Base-by-base conservation (phyloP, 2,113 vertebrate species). In the Microcebus tavaratra region DNA sequence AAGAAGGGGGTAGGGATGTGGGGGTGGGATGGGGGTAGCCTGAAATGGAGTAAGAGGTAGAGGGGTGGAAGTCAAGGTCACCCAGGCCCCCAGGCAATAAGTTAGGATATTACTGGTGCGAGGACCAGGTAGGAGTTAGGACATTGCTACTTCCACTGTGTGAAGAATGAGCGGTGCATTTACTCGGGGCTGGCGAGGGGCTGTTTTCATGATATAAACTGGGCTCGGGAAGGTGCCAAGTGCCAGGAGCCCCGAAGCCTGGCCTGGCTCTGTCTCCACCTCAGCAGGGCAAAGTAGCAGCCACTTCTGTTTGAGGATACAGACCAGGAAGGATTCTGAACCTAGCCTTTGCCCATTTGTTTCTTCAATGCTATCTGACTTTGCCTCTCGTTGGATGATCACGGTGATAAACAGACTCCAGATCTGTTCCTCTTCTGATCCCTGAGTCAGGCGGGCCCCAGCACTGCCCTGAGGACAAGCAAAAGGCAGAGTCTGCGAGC, bases 281-380 rank as follows among this genome's bases (percentile, higher is more conserved):
- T 36, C 1, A 0, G 48, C 53, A 45, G 39, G 48, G 34, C 83
- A 72, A 34, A 84, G n/a, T 53, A 21, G 6, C 8, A 6, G 13
- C 31, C 4, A 11, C 36, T 3, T 73, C 61, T 36, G 61, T 14
- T 12, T 31, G 39, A 20, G 5, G 0, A 6, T 1, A 3, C 31
- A n/a, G 53, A 65, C 67, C 9, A 18, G 67, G 34, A 31, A 61
- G 8, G n/a, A 42, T 25, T 36, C 87, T 21, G 2, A 5, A 7
- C 21, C 39, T 2, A 21, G 39, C 27, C 55, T 10, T 21, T 8
- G 2, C 34, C 36, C 36, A 23, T 36, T 36, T 36, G 14, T 29
- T 70, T 61, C 36, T 73, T 42, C 27, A 23, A 4, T 8, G 6
- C 18, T 48, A 25, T 34, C 84, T 45, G 34, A 59, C 31, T 88